Base-by-base conservation (phyloP, 1,140 invertebrate species). In the Bombus cullumanus region DNA sequence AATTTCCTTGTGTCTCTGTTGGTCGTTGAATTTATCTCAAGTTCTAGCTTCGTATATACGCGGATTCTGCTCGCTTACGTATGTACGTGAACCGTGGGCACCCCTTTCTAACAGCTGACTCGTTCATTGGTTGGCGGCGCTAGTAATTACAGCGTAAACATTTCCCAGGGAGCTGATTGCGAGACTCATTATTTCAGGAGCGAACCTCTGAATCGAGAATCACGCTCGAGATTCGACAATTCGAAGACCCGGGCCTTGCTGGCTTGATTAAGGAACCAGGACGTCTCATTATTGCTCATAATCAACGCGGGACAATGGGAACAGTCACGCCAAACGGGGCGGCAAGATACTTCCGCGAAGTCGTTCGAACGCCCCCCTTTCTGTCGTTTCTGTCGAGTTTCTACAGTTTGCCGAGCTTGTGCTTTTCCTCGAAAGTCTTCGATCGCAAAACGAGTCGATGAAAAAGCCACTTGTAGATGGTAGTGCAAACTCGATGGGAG, bases 81-180 rank as follows among this genome's bases (percentile, higher is more conserved):
- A 78, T 37, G 31, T 62, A 78, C 57, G 64, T 83, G 77, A 15
- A 6, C 41, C 9, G 4, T 25, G 34, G 39, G 59, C 8, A 57
- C 22, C 9, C 47, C 59, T 18, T 80, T 77, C 76, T 81, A 84
- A 68, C 75, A 89, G 85, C 75, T 53, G 84, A 73, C 88, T 89
- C 75, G 62, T 59, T 62, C 47, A 41, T 59, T 74, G 34, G n/a
- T 53, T 57, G n/a, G 31, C n/a, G 68, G 62, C 78, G 84, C 43
- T 80, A 71, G 90, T 94, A 94, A 94, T 94, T 94, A 92, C 92
- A 93, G 91, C 89, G 92, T 92, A 94, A 94, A 94, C 91, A 94
- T 94, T 94, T 93, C 87, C 83, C 78, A 86, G 41, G 80, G 81
- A 85, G 88, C 89, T 94, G 93, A 94, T 94, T 94, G 93, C 93